These are phyloP conservation scores for Osedax fenrisi DNA, from an alignment of 2,888 invertebrate species.

Conservation along the genomic window DNA sequence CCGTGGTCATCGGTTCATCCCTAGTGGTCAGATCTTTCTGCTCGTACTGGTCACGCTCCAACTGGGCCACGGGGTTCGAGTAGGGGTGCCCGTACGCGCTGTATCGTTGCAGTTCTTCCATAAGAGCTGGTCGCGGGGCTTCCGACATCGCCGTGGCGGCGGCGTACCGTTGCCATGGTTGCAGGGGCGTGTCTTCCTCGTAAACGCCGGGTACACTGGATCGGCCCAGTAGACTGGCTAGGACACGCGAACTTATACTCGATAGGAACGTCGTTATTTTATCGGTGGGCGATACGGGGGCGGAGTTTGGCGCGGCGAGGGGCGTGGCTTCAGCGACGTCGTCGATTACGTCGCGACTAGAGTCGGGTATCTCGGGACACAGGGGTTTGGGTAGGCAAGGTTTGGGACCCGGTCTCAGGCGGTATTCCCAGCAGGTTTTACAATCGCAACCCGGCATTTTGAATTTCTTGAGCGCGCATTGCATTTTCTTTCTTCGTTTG, in stretches of 20 bases:
- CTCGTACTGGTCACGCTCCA: neutral
- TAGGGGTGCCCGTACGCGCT: neutral
- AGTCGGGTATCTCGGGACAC: neutral
- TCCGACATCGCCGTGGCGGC: neutral
- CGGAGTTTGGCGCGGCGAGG: neutral
- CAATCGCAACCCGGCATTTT: neutral
- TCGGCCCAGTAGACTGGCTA: neutral
- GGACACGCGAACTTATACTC: neutral
- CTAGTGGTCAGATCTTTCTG: neutral
- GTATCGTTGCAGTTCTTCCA: neutral
- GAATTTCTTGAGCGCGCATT: neutral
- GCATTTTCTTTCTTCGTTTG: neutral
- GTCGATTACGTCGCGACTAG: neutral
- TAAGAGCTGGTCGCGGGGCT: neutral
- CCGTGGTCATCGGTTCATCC: neutral
- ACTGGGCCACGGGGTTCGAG: neutral
- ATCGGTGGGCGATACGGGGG: neutral
- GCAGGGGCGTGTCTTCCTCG: neutral
- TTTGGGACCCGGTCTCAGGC: neutral
- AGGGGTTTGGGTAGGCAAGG: neutral
- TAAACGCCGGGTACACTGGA: too few species aligned
- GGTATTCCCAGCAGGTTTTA: neutral
- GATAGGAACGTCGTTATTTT: neutral
- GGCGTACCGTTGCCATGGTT: neutral
- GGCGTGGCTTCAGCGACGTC: neutral